These are phyloP conservation scores for Microtus ochrogaster DNA, from an alignment of 2,113 vertebrate genomes.

Conservation along the genomic window DNA sequence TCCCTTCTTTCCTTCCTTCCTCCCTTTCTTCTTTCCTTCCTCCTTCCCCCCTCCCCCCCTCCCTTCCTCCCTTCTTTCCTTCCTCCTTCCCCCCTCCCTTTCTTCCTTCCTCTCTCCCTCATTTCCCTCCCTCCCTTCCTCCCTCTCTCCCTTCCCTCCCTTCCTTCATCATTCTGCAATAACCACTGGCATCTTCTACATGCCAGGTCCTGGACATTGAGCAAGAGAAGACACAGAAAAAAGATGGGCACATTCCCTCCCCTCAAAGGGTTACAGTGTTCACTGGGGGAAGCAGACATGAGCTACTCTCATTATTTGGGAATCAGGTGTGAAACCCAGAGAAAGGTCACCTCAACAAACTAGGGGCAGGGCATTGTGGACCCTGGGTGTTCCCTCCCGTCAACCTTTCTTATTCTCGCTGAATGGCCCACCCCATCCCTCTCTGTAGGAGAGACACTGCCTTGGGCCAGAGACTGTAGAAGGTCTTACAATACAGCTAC, in stretches of 20 bases:
- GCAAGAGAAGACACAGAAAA: neutral
- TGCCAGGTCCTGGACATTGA: neutral
- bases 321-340: neutral
- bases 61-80: too few relatives aligned
- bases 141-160: too few relatives aligned
- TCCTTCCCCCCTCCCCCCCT: too few relatives aligned
- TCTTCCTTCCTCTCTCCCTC: too few relatives aligned
- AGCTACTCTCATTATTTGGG: neutral
- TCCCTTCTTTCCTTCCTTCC: neutral
- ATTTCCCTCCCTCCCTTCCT: too few relatives aligned
- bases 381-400: too few relatives aligned
- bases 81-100: too few relatives aligned
- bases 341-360: neutral
- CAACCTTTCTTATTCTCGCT: neutral
- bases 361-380: neutral
- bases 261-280: neutral
- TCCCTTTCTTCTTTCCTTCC: too few relatives aligned
- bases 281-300: neutral
- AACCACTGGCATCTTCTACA: neutral
- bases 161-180: neutral
- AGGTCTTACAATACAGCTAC: conserved; percentile 93
- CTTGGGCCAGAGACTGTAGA: neutral
- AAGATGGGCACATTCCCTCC: neutral
- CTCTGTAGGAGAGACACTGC: neutral
- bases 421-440: neutral